These are phyloP conservation scores for Leptopterna dolabrata DNA, from an alignment of 2,888 invertebrate genomes.

Conservation along the genomic window DNA sequence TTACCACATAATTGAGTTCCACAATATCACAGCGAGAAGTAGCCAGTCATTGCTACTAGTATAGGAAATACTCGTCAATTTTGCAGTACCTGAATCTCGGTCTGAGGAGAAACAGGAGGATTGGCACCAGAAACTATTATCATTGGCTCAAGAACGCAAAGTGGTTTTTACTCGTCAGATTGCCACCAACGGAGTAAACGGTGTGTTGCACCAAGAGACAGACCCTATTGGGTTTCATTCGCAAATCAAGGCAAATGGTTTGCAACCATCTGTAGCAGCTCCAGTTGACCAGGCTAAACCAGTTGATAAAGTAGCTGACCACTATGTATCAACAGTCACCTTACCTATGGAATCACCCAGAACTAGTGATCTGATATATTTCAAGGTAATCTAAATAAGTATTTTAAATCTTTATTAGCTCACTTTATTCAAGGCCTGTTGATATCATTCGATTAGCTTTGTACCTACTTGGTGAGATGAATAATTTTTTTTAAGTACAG, in stretches of 20 bases:
- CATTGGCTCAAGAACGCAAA: not conserved
- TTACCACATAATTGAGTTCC: too few relatives aligned
- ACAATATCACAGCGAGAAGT: too few relatives aligned
- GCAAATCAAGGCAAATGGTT: too few relatives aligned
- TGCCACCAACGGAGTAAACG: not conserved
- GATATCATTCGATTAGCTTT: too few relatives aligned
- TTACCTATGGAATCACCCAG: not conserved
- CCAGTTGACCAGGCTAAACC: not conserved
- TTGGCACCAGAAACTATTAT: conserved; percentile 11
- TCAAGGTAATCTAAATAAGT: conserved; percentile 13
- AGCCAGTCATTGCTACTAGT: too few relatives aligned
- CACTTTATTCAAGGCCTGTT: too few relatives aligned
- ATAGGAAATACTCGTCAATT: not conserved
- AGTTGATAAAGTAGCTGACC: too few relatives aligned
- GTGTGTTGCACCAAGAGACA: not conserved
- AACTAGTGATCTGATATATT: not conserved
- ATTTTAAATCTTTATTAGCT: not conserved
- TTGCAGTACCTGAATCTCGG: not conserved
- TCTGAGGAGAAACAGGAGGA: not conserved
- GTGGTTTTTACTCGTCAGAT: not conserved
- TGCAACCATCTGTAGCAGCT: not conserved
- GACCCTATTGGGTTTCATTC: not conserved
- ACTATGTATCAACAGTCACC: too few relatives aligned
- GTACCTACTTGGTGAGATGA: too few relatives aligned
- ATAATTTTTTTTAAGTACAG: not conserved